phyloP scores from a whole-genome alignment of 2,113 vertebrate genomes.

The Pelodiscus sinensis region DNA sequence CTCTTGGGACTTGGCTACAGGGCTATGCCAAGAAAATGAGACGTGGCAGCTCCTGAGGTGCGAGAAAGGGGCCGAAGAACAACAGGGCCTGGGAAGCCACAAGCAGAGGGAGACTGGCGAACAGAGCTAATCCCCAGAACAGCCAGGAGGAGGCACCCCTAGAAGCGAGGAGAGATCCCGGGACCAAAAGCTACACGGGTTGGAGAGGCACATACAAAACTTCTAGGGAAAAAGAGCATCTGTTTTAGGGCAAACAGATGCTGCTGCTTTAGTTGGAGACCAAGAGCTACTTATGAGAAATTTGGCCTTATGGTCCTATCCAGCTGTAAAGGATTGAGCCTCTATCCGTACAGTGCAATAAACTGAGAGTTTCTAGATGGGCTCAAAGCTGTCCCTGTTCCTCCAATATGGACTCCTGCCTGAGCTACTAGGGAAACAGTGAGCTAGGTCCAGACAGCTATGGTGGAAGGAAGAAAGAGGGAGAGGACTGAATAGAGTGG shows the following conservation, averaged over 20 bases:
- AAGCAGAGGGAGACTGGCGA: neutral
- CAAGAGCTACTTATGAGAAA: neutral
- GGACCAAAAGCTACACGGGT: rapidly evolving
- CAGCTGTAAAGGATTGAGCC: neutral
- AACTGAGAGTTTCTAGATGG: neutral
- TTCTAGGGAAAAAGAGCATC: rapidly evolving
- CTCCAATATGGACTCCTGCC: neutral
- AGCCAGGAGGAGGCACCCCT: neutral
- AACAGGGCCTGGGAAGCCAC: neutral
- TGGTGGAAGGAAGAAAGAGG: neutral
- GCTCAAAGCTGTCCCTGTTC: neutral
- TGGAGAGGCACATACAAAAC: rapidly evolving
- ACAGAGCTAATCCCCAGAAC: neutral
- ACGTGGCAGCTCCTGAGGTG: neutral
- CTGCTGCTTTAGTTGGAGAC: neutral
- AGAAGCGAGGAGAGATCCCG: neutral
- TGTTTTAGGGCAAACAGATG: neutral
- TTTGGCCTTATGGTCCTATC: neutral
- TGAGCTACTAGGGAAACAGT: neutral
- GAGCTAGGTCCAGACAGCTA: neutral
- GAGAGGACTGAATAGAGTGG: neutral
- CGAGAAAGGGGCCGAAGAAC: neutral
- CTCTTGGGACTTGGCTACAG: neutral
- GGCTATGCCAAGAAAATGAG: neutral
- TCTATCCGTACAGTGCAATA: neutral